Evolutionary conservation across 1,140 invertebrate genomes (phyloP).

Genomic region (Thaumatotibia leucotreta): DNA sequence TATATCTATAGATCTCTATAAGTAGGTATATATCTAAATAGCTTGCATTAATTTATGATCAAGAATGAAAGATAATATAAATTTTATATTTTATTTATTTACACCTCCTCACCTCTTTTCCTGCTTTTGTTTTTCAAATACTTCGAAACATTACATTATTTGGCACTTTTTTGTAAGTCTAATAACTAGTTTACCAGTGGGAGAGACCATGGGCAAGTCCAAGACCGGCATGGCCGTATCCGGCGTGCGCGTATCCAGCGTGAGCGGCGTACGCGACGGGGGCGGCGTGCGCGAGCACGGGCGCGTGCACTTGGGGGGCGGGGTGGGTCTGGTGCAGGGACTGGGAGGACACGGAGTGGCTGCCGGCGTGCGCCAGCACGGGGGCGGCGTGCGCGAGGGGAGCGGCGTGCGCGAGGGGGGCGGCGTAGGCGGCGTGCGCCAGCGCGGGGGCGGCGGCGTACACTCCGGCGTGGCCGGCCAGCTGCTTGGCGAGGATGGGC

Average conservation of each 20-base stretch:
- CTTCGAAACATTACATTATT: constrained; percentile 56
- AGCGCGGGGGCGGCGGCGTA: constrained; percentile 21
- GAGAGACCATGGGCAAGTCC: constrained; percentile 40
- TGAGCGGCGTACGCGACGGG: constrained; percentile 24
- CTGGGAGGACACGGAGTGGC: constrained; percentile 4
- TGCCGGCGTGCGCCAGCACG: constrained; percentile 6
- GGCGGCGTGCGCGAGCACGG: constrained; percentile 8
- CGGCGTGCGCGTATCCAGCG: constrained; percentile 21
- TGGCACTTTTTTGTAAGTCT: constrained; percentile 46
- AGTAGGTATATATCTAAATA: no score
- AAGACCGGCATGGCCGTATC: constrained; percentile 20
- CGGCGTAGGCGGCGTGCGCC: constrained; percentile 25
- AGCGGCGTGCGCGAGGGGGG: constrained; percentile 13
- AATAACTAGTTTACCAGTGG: constrained; percentile 71
- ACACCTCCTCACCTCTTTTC: constrained; percentile 68
- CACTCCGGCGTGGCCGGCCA: constrained; percentile 13
- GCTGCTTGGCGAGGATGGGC: constrained; percentile 21
- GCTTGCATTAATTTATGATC: no score
- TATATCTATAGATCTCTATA: no score
- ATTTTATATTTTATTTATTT: constrained; percentile 64
- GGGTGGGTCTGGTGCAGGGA: constrained; percentile 9
- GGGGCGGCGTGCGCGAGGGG: constrained; percentile 19
- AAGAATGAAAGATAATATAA: neutral
- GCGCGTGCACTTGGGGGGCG: constrained; percentile 17
- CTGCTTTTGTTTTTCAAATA: constrained; percentile 57